A percentile compares a stretch with the other conserved stretches of the same genome.
These are phyloP conservation scores for Phalera bucephala DNA, from an alignment of 2,888 invertebrate species.

Conservation along the genomic window DNA sequence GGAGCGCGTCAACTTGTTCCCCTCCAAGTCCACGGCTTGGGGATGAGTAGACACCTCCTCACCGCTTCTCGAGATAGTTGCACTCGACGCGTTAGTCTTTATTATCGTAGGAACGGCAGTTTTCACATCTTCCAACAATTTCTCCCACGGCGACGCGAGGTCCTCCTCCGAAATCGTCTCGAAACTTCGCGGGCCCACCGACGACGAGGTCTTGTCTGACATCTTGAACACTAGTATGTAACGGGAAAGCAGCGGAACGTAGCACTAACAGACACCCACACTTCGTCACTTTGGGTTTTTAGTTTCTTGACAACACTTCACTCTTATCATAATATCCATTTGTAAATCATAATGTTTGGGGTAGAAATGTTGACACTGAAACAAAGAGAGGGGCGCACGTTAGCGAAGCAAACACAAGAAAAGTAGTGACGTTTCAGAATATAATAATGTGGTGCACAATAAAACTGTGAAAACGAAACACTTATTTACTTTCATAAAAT, in stretches of 20 bases:
- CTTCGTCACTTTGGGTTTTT: conserved; percentile 83
- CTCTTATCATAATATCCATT: conserved; percentile 84
- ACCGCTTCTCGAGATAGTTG: conserved; percentile 55
- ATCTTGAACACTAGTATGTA: conserved; percentile 54
- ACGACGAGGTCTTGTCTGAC: conserved; percentile 78
- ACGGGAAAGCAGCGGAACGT: conserved; percentile 63
- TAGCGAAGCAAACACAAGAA: conserved; percentile 3
- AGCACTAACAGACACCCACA: conserved; percentile 77
- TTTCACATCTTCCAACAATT: conserved; percentile 72
- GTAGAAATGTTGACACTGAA: conserved; percentile 82
- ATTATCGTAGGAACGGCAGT: conserved; percentile 74
- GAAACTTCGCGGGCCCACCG: conserved; percentile 77
- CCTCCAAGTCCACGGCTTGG: conserved; percentile 59
- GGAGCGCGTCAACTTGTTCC: conserved; percentile 69
- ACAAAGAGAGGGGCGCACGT: conserved; percentile 53
- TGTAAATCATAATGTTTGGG: conserved; percentile 83
- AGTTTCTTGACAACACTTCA: conserved; percentile 83
- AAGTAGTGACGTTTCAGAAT: not conserved
- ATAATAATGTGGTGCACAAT: conserved; percentile 7
- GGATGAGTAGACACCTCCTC: conserved; percentile 62
- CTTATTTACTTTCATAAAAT: conserved; percentile 24
- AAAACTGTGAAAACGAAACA: conserved; percentile 9
- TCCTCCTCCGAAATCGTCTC: conserved; percentile 80
- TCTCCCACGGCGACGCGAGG: conserved; percentile 75
- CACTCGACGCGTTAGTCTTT: conserved; percentile 72